phyloP scores from a whole-genome alignment of 1,140 invertebrate species.

The Prorops nasuta region DNA sequence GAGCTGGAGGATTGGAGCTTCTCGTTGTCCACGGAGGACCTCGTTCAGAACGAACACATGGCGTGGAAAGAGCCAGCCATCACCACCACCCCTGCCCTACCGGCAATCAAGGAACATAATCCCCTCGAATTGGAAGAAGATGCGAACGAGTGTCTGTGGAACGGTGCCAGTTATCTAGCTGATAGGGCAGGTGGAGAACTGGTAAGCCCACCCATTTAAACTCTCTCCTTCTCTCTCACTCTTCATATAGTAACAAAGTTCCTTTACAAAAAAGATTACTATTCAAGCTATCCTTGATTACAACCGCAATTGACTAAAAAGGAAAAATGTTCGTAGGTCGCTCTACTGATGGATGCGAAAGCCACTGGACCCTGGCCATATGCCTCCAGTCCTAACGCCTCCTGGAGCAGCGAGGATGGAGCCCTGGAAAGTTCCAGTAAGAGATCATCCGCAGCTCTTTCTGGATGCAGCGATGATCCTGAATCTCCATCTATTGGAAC shows the following conservation, averaged over 20 bases:
- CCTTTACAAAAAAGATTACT: too few species aligned
- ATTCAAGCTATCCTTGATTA: too few species aligned
- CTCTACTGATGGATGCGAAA: slow-evolving; percentile 43
- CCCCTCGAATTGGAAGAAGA: slow-evolving; percentile 71
- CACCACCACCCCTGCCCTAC: slow-evolving; percentile 64
- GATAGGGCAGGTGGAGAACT: slow-evolving; percentile 58
- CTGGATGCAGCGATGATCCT: slow-evolving; percentile 63
- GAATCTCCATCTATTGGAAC: slow-evolving; percentile 69
- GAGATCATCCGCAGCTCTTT: slow-evolving; percentile 67
- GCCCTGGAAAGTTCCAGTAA: slow-evolving; percentile 54
- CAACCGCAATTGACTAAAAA: too few species aligned
- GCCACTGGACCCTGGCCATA: slow-evolving; percentile 44
- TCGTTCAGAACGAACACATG: slow-evolving; percentile 52
- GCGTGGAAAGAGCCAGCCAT: slow-evolving; percentile 56
- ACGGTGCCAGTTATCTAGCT: slow-evolving; percentile 63
- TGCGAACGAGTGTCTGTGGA: slow-evolving; percentile 72
- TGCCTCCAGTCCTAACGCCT: slow-evolving; percentile 44
- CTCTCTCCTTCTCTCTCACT: too few species aligned
- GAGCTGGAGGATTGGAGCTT: slow-evolving; percentile 80
- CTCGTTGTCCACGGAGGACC: slow-evolving; percentile 68
- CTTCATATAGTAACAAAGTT: too few species aligned
- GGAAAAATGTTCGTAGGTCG: too few species aligned
- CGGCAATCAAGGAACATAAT: slow-evolving; percentile 72
- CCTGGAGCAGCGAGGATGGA: slow-evolving; percentile 50
- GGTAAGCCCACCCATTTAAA: too few species aligned